Conservation (phyloP, 2,888 invertebrate species). For the Nemotelus nigrinus region DNA sequence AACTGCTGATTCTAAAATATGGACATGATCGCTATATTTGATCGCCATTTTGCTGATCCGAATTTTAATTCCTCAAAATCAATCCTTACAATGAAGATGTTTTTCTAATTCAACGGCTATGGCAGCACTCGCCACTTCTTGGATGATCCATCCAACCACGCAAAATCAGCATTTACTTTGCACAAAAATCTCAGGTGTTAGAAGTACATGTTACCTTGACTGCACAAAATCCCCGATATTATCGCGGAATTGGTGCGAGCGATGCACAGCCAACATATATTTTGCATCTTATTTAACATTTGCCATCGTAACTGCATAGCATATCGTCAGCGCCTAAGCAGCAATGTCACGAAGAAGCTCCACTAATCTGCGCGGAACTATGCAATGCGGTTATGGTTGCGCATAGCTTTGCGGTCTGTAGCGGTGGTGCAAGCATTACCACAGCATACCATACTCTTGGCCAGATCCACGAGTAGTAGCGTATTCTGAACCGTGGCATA, state of each 20-base stretch:
- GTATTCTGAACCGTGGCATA: background rate
- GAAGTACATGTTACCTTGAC: slow-evolving; percentile 43
- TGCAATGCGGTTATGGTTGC: slow-evolving; percentile 38
- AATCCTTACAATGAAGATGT: too few relatives aligned
- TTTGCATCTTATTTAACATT: slow-evolving; percentile 46
- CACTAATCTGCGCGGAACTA: slow-evolving; percentile 25
- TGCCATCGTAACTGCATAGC: slow-evolving; percentile 24
- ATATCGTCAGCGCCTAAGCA: background rate
- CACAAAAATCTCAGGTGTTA: slow-evolving; percentile 44
- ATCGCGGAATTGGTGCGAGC: slow-evolving; percentile 44
- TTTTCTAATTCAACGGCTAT: too few relatives aligned
- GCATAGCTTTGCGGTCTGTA: slow-evolving; percentile 37
- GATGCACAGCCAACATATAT: slow-evolving; percentile 6
- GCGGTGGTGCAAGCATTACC: slow-evolving; percentile 17
- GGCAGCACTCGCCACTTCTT: too few relatives aligned
- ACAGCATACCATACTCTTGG: background rate
- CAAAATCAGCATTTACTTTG: slow-evolving; percentile 38
- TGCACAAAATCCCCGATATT: slow-evolving; percentile 33
- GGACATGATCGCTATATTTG: too few relatives aligned
- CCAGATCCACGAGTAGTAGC: too few relatives aligned
- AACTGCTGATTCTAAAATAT: too few relatives aligned
- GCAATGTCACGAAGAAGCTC: background rate
- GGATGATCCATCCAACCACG: background rate
- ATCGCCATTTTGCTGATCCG: too few relatives aligned
- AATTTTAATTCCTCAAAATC: too few relatives aligned